Conservation (phyloP, 2,113 vertebrate genomes). For the Mohoua ochrocephala region DNA sequence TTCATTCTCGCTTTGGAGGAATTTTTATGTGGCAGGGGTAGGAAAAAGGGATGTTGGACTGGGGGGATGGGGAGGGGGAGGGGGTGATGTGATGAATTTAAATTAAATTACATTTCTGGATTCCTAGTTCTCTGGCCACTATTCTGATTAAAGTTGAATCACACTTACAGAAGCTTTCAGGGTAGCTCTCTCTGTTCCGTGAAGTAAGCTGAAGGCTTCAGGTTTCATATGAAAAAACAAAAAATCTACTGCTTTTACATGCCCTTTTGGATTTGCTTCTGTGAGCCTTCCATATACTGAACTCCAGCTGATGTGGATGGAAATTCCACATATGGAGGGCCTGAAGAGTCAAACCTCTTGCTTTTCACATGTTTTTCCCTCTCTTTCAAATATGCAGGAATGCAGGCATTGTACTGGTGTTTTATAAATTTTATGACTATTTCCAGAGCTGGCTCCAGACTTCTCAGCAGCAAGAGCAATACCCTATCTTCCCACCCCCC, state of each 20-base stretch:
- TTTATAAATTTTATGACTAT: not conserved
- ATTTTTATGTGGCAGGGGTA: not conserved
- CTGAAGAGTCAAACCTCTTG: not conserved
- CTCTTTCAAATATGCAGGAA: slow-evolving; percentile 30
- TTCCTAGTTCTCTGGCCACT: slow-evolving; percentile 1
- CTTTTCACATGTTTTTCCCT: not conserved
- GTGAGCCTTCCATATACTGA: not conserved
- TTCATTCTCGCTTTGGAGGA: not conserved
- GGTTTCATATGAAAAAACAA: slow-evolving; percentile 40
- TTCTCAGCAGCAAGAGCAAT: not conserved
- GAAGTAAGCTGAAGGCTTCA: slow-evolving; percentile 39
- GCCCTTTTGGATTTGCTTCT: not conserved
- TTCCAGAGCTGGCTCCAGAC: slow-evolving; percentile 5
- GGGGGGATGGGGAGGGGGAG: accelerated
- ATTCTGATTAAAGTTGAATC: slow-evolving; percentile 56
- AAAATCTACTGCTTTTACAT: not conserved
- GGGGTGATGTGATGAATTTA: not conserved
- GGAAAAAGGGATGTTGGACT: not conserved
- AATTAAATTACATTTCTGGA: not conserved
- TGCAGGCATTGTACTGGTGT: not conserved
- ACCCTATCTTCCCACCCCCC: not conserved
- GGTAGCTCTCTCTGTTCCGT: not conserved
- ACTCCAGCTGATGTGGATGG: not conserved
- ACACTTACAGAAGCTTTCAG: slow-evolving; percentile 36
- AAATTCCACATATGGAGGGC: slow-evolving; percentile 19